Conservation (phyloP, 2,113 vertebrate genomes). For the Mobula hypostoma region DNA sequence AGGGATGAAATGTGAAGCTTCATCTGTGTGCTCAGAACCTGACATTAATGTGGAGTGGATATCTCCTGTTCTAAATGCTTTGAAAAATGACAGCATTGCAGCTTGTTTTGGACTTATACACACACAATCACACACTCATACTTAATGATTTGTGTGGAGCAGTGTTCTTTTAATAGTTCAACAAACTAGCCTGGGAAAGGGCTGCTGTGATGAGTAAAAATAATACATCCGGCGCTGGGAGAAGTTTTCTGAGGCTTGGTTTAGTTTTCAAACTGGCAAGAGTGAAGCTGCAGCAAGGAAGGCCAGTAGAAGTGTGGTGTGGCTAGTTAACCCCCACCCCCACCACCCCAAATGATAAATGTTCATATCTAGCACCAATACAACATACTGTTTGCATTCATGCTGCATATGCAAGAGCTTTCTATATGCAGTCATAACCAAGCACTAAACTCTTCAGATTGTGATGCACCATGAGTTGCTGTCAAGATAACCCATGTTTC, state of each 20-base stretch:
- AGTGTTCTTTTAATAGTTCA: constrained; percentile 16
- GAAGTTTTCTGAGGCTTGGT: constrained; percentile 7
- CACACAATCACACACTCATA: not conserved
- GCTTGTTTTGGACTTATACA: constrained; percentile 65
- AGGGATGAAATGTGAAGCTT: constrained; percentile 93
- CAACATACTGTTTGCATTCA: constrained; percentile 55
- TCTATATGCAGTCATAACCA: constrained; percentile 53
- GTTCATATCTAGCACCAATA: constrained; percentile 53
- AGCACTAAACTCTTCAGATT: constrained; percentile 64
- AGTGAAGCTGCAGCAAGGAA: constrained; percentile 10
- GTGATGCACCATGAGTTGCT: constrained; percentile 50
- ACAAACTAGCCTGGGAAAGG: not conserved
- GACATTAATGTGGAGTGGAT: constrained; percentile 54
- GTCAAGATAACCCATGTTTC: not conserved
- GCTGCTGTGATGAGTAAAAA: not conserved
- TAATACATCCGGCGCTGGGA: constrained; percentile 16
- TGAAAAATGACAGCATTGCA: constrained; percentile 67
- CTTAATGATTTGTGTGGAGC: constrained; percentile 24
- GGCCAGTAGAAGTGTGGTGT: not conserved
- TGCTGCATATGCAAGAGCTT: constrained; percentile 53
- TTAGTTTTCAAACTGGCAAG: constrained; percentile 20
- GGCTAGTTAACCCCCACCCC: not conserved
- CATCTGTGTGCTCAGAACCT: constrained; percentile 39
- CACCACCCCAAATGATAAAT: constrained; percentile 24
- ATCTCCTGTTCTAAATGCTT: constrained; percentile 57